These are phyloP conservation scores for Lycophotia porphyrea DNA, from an alignment of 2,888 invertebrate genomes.

Conservation along the genomic window DNA sequence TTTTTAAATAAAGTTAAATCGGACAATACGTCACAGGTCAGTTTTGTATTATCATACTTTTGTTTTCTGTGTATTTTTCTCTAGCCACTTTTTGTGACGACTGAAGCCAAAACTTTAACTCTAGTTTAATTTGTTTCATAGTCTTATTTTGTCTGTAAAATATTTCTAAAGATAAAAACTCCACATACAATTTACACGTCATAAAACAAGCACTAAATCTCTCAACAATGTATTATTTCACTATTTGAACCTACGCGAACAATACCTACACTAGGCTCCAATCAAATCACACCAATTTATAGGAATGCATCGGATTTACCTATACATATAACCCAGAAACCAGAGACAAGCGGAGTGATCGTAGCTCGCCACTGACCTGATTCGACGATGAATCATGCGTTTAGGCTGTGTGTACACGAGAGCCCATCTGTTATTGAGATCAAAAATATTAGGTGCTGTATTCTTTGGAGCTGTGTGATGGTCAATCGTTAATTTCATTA, in stretches of 20 bases:
- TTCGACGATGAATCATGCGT: conserved; percentile 68
- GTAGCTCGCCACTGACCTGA: conserved; percentile 69
- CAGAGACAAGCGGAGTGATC: conserved; percentile 50
- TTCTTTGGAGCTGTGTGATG: background rate
- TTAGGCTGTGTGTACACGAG: conserved; percentile 33
- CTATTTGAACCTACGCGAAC: background rate
- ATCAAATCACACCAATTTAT: conserved; percentile 45
- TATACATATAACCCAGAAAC: conserved; percentile 65
- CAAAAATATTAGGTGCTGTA: background rate
- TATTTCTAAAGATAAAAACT: background rate
- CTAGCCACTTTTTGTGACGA: too few species aligned
- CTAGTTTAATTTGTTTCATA: too few species aligned
- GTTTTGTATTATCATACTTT: too few species aligned
- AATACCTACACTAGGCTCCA: conserved; percentile 1
- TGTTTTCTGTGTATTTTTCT: too few species aligned
- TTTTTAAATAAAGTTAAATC: too few species aligned
- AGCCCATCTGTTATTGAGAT: background rate
- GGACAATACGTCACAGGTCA: too few species aligned
- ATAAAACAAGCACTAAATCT: background rate
- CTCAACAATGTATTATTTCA: background rate
- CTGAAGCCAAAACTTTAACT: too few species aligned
- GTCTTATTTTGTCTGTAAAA: background rate
- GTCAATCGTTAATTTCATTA: too few species aligned
- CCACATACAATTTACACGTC: conserved; percentile 1
- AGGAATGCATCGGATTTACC: conserved; percentile 58